Base-by-base conservation (phyloP, 2,113 vertebrate genomes). In the Aix galericulata region DNA sequence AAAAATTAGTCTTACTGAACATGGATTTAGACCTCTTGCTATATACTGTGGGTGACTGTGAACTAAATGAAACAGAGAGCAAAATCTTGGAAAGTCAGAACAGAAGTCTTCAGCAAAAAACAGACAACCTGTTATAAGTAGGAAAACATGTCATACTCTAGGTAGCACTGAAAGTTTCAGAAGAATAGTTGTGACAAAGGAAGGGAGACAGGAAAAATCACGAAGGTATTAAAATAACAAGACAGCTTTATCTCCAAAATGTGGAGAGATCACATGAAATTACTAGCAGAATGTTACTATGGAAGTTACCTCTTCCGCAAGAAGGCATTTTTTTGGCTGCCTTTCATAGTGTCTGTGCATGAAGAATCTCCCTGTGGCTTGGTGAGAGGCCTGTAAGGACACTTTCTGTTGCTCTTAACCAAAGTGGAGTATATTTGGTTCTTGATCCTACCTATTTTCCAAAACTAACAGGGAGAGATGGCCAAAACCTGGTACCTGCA, bases 281-380 rank as follows among this genome's bases (percentile, higher is more conserved):
- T 87, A 60, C 48, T 68, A n/a, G 56, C 27, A 79, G 21, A 72
- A 3, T 0, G 0, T 44, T 66, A 72, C n/a, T 72, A 64, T 7
- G n/a, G 40, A 77, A 74, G 20, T n/a, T 63, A 55, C 25, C 62
- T 40, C 40, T 42, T 27, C 34, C 91, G 7, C 32, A 91, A 44
- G 20, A 81, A 5, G 40, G 16, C 29, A 36, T n/a, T 14, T 9
- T 77, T 90, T 44, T 62, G 68, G 21, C 29, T 73, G 38, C 26
- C 15, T 25, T 68, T 63, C 20, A 53, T 12, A 66, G 75, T 48
- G 69, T 9, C 18, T 29, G n/a, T 42, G 9, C 56, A 72, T 2
- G 16, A 78, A 59, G 26, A 87, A 59, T 11, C 18, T 74, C 67
- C 8, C 52, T 20, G 5, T 25, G 8, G 29, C 34, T 17, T 76